Base-by-base conservation (phyloP, 1,140 invertebrate genomes). In the Bilobella aurantiaca region DNA sequence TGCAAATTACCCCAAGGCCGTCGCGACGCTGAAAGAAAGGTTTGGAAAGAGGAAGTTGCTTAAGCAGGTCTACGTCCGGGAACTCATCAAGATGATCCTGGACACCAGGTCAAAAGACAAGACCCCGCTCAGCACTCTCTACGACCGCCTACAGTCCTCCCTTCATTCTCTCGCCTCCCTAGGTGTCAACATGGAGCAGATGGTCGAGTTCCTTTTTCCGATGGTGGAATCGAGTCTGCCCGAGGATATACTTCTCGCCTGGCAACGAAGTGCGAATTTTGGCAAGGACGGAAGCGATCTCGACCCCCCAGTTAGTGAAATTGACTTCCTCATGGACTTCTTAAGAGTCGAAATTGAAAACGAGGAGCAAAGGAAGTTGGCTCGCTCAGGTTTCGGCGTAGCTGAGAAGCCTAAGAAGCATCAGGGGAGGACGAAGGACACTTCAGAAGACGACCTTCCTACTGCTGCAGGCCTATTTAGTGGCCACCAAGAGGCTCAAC, bases 111-210 rank as follows among this genome's bases (percentile, higher is more conserved):
- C 3, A 3, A 12, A 53, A 23, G 49, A 23, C 1, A 68, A 46
- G 29, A 29, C 31, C 25, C 0, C 23, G 0, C 27, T 70, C 23
- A 42, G 53, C 8, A 62, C 21, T 1, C 28, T 74, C 0, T 75
- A 76, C 61, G 65, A 68, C 53, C 59, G 64, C 46, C 29, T 70
- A 18, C 62, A 70, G 25, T 53, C 72, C 1, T 69, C 75, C 18
- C 63, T 77, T 25, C 63, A 73, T 3, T 73, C 76, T 0, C 63
- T 79, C 1, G 74, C 77, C 27, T 74, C 75, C 1, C 64, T 79
- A 1, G 73, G 73, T 2, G 74, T 78, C 16, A 74, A 71, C 0
- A 75, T 68, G 1, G 73, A 76, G 28, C 76, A 75, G 60, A 76
- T 70, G 62, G 73, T 75, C 0, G 71, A 74, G 12, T 75, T 77